Base-by-base conservation (phyloP, 2,888 invertebrate genomes). In the Nesidiocoris tenuis region DNA sequence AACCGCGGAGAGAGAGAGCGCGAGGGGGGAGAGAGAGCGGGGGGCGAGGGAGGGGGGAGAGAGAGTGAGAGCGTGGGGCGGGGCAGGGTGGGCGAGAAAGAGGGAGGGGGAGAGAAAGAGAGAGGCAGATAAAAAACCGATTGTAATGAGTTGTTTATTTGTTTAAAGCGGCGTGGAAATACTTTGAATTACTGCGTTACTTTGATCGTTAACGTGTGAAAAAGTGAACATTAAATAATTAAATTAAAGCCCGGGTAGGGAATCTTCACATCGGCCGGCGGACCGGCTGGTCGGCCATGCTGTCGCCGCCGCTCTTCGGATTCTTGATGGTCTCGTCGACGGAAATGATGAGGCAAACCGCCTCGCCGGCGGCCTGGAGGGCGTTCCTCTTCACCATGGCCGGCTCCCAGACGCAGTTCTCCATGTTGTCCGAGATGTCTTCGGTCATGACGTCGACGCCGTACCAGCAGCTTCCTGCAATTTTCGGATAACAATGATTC, bases 311-410 rank as follows among this genome's bases (percentile, higher is more conserved):
- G 39, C 89, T 87, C 81, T 91, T 92, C 55, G 90, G 94, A 84
- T 95, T 96, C 86, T 96, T 97, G 81, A 99, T 96, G 0, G 99
- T 99, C 85, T 99, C 98, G 83, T 99, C 99, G 0, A 99, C 95
- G 0, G 97, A 97, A 5, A 99, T 87, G 81, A 99, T 93, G 82
- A 98, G 89, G 80, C 96, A 95, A 16, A 98, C 93, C 1, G 99
- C 99, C 85, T 95, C 99, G 77, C 93, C 90, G 0, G 99, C 99
- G 16, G 98, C 98, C 0, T 93, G 95, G 79, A 99, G 86, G 0
- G 98, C 98, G 84, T 99, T 99, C 79, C 93, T 90, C 86, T 99
- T 99, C 71, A 99, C 93, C 57, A 98, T 86, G 5, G 97, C 92
- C 0, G 99, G 99, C 84, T 99, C 99, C 98, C 98, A 99, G 74